These are phyloP conservation scores for Perca fluviatilis DNA, from an alignment of 2,113 vertebrate genomes.

Conservation along the genomic window DNA sequence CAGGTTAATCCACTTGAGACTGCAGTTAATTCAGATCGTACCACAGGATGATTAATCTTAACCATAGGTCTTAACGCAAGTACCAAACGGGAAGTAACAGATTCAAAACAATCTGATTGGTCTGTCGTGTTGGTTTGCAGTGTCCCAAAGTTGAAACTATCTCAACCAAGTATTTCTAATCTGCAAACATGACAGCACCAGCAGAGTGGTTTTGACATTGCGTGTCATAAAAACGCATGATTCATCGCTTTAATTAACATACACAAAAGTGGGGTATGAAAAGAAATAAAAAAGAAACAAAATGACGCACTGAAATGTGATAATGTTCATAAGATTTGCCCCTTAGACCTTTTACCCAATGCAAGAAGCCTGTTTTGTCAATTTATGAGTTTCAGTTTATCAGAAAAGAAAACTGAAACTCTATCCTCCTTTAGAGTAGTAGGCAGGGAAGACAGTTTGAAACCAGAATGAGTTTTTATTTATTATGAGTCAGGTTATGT, in stretches of 20 bases:
- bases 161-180: not conserved
- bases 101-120: slow-evolving; percentile 14
- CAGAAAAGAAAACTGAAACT: not conserved
- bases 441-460: not conserved
- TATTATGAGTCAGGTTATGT: not conserved
- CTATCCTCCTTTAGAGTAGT: not conserved
- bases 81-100: not conserved
- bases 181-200: not conserved
- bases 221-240: not conserved
- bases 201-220: not conserved
- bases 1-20: not conserved
- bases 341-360: not conserved
- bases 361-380: not conserved
- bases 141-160: not conserved
- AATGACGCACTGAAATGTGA: not conserved
- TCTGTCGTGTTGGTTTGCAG: not conserved
- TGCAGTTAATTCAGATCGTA: not conserved
- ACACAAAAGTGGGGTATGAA: not conserved
- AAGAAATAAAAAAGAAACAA: not conserved
- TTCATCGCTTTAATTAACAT: not conserved
- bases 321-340: not conserved
- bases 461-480: not conserved
- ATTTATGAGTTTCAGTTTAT: not conserved
- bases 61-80: not conserved
- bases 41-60: not conserved